A percentile compares a stretch with the other conserved stretches of the same genome.
These are phyloP conservation scores for Drosophila auraria DNA, from an alignment of 1,140 invertebrate genomes.

Conservation along the genomic window DNA sequence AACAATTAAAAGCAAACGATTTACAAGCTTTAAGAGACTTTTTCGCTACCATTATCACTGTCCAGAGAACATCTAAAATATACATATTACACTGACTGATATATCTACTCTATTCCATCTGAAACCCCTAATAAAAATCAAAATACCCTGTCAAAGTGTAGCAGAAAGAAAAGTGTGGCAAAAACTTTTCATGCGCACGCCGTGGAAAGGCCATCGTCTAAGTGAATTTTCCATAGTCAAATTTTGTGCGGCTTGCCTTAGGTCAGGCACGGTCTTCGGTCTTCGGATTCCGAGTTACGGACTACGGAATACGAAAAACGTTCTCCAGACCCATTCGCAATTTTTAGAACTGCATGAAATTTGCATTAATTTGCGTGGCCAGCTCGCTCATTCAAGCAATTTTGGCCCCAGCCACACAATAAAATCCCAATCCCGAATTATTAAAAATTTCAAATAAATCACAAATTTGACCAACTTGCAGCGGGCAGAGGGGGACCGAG, in stretches of 20 bases:
- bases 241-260: slow-evolving; percentile 77
- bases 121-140: background rate
- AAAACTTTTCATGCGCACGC: slow-evolving; percentile 63
- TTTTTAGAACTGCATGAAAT: slow-evolving; percentile 61
- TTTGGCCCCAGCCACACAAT: slow-evolving; percentile 48
- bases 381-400: slow-evolving; percentile 44
- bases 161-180: slow-evolving; percentile 35
- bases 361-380: slow-evolving; percentile 64
- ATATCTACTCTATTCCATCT: background rate
- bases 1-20: background rate
- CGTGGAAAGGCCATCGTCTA: slow-evolving; percentile 71
- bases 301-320: background rate
- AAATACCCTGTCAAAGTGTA: slow-evolving; percentile 5
- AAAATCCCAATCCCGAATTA: slow-evolving; percentile 63
- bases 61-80: background rate
- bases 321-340: slow-evolving; percentile 5
- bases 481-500: background rate
- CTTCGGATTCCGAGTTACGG: slow-evolving; percentile 7
- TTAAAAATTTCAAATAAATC: slow-evolving; percentile 74
- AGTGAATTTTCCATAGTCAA: slow-evolving; percentile 79
- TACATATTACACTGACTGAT: background rate
- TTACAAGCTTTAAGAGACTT: background rate
- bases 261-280: slow-evolving; percentile 60
- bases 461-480: slow-evolving; percentile 69
- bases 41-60: too few species aligned